Percentiles rank a stretch among this genome's conserved stretches.
Conservation (phyloP, 2,888 invertebrate genomes). For the Pyrrhia umbra region DNA sequence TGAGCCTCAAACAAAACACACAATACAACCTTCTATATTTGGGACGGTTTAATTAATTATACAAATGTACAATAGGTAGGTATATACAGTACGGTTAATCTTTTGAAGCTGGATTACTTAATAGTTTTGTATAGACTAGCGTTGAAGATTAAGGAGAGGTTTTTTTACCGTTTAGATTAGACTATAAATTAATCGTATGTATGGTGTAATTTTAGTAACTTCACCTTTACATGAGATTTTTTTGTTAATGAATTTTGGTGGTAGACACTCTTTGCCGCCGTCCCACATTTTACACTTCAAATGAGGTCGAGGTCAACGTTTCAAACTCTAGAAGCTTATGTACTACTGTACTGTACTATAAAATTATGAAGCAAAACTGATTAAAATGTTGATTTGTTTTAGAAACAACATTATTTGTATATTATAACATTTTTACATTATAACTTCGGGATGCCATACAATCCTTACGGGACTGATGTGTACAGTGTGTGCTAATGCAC, state of each 20-base stretch:
- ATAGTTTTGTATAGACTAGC: constrained; percentile 44
- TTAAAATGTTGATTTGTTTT: no score
- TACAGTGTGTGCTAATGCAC: no score
- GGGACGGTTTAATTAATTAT: constrained; percentile 77
- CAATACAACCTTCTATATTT: constrained; percentile 69
- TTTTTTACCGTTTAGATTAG: neutral
- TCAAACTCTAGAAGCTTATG: neutral
- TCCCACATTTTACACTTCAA: neutral
- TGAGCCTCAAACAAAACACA: constrained; percentile 76
- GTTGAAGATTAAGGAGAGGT: constrained; percentile 31
- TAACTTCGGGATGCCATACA: no score
- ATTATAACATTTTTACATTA: no score
- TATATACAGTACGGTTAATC: constrained; percentile 39
- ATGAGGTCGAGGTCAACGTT: no score
- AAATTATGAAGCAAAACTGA: no score
- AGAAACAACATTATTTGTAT: no score
- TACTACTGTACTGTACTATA: neutral
- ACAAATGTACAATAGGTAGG: constrained; percentile 56
- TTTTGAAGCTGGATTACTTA: constrained; percentile 60
- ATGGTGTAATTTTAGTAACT: neutral
- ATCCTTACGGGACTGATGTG: no score
- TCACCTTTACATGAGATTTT: no score
- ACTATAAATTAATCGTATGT: neutral
- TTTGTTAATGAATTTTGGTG: no score
- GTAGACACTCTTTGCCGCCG: neutral